Evolutionary conservation across 2,113 vertebrate genomes (phyloP).

Genomic region (Nyctibius bracteatus): DNA sequence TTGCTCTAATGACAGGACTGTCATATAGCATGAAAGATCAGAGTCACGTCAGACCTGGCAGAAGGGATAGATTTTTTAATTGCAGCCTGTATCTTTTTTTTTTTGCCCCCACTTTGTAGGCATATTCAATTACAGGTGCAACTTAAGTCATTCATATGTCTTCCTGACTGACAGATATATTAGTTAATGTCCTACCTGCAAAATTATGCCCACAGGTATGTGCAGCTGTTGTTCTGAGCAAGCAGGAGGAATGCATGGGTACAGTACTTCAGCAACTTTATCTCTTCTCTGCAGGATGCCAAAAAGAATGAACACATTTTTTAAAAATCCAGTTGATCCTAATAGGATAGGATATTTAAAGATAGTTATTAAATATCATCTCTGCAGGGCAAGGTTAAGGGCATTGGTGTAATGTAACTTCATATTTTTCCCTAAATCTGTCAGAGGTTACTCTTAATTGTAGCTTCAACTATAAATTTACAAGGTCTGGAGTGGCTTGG

Average conservation of each 20-base stretch:
- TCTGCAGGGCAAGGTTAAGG: background rate
- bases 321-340: background rate
- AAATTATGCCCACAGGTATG: background rate
- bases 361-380: background rate
- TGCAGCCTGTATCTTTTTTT: background rate
- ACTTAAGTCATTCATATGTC: background rate
- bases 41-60: background rate
- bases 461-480: background rate
- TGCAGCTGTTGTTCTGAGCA: background rate
- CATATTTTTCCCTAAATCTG: background rate
- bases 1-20: background rate
- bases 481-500: background rate
- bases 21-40: rapidly evolving
- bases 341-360: background rate
- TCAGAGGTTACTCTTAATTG: background rate
- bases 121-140: background rate
- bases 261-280: background rate
- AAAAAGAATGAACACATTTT: background rate
- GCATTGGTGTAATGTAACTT: background rate
- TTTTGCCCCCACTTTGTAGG: background rate
- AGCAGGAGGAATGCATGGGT: background rate
- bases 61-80: background rate
- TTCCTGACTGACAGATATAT: background rate
- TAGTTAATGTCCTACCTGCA: background rate
- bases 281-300: background rate